phyloP scores from a whole-genome alignment of 2,888 invertebrate species.

The Latrodectus hesperus region DNA sequence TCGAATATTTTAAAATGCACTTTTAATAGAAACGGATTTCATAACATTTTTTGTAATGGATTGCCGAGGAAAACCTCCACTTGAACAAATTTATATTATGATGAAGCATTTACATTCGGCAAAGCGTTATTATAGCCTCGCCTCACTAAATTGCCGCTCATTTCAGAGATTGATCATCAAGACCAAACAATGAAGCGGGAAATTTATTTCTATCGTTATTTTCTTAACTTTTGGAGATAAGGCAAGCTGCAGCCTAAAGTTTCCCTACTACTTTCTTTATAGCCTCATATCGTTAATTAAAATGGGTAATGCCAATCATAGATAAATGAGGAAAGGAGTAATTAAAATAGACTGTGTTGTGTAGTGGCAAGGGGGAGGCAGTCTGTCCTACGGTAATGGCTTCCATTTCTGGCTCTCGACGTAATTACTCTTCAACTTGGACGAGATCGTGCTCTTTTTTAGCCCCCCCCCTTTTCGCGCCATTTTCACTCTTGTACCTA shows the following conservation, averaged over 20 bases:
- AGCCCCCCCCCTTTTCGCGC: slow-evolving; percentile 2
- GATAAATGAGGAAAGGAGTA: slow-evolving; percentile 65
- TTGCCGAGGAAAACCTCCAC: too few species aligned
- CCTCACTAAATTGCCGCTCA: slow-evolving; percentile 51
- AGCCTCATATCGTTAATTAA: slow-evolving; percentile 68
- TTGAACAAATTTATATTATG: too few species aligned
- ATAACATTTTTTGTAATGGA: too few species aligned
- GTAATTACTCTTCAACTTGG: slow-evolving; percentile 65
- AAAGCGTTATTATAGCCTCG: too few species aligned
- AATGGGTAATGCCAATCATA: slow-evolving; percentile 68
- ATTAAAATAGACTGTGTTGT: slow-evolving; percentile 64
- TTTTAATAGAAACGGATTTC: too few species aligned
- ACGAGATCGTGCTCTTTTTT: slow-evolving; percentile 17
- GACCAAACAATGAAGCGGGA: slow-evolving; percentile 51
- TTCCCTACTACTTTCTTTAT: slow-evolving; percentile 55
- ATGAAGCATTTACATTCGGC: too few species aligned
- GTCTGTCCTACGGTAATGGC: slow-evolving; percentile 54
- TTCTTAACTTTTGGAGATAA: slow-evolving; percentile 67
- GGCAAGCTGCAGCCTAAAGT: slow-evolving; percentile 49
- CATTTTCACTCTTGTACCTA: slow-evolving; percentile 3
- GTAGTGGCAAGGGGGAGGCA: slow-evolving; percentile 31
- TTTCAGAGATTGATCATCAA: slow-evolving; percentile 65
- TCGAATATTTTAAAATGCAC: too few species aligned
- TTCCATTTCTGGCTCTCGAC: slow-evolving; percentile 61
- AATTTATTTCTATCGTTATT: slow-evolving; percentile 68